A percentile compares a stretch with the other conserved stretches of the same genome.
Conservation (phyloP, 1,140 invertebrate genomes). For the Calliphora vicina region DNA sequence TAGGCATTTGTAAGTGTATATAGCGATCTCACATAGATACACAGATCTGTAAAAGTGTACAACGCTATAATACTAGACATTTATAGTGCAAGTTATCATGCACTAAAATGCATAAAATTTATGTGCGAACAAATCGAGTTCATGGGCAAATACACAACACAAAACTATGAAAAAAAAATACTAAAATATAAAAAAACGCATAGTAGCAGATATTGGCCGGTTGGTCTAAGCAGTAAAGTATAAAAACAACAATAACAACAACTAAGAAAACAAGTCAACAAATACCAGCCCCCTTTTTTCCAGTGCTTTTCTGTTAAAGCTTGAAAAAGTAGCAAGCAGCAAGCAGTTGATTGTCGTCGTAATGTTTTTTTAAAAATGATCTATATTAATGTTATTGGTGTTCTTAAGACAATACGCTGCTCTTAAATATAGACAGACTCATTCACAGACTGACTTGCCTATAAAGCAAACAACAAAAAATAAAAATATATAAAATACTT, state of each 20-base stretch:
- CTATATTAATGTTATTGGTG: background rate
- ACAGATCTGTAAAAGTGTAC: too few species aligned
- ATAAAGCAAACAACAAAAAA: background rate
- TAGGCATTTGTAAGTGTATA: too few species aligned
- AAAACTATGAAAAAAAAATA: too few species aligned
- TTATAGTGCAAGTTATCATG: conserved; percentile 6
- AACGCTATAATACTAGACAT: background rate
- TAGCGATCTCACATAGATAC: background rate
- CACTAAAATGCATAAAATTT: conserved; percentile 11
- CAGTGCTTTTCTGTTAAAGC: background rate
- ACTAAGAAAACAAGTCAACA: background rate
- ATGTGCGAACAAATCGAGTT: conserved; percentile 28
- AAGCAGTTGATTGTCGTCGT: background rate
- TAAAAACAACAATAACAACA: too few species aligned
- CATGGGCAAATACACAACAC: background rate
- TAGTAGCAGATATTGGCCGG: background rate
- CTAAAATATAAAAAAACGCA: too few species aligned
- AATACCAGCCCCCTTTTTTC: conserved; percentile 29
- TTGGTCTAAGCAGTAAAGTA: background rate
- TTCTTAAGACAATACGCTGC: conserved; percentile 3
- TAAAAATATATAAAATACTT: background rate
- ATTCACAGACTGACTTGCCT: background rate
- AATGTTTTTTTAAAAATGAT: background rate
- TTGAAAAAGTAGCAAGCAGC: too few species aligned
- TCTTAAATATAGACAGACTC: background rate